Conservation (phyloP, 2,797 vertebrate genomes). For the Gorsachius magnificus region DNA sequence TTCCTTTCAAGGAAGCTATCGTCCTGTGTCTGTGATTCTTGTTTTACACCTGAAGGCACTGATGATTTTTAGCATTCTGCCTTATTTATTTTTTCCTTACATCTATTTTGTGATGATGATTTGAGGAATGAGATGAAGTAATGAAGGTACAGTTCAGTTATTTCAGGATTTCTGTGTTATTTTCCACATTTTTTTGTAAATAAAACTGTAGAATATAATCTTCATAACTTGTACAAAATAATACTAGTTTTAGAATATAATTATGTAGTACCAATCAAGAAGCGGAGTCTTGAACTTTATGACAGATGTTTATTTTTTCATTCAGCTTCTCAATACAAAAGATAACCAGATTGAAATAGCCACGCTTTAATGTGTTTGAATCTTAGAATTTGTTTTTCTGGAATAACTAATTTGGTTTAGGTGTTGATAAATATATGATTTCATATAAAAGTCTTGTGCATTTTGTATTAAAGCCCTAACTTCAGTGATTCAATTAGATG, state of each 20-base stretch:
- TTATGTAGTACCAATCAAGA: neutral
- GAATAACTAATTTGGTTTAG: neutral
- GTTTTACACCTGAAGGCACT: neutral
- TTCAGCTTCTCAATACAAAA: neutral
- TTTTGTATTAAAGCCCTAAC: neutral
- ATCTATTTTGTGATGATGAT: neutral
- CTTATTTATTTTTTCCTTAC: neutral
- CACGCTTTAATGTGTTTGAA: neutral
- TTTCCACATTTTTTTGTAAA: neutral
- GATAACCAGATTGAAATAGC: neutral
- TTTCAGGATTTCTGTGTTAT: neutral
- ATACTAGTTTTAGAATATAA: neutral
- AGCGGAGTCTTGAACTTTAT: neutral
- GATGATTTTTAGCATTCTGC: neutral
- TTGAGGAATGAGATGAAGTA: neutral
- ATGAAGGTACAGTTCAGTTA: neutral
- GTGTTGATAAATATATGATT: neutral
- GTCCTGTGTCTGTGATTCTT: no score
- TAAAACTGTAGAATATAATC: neutral
- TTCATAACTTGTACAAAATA: neutral
- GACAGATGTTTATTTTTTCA: neutral
- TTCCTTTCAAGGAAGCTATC: neutral
- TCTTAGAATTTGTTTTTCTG: neutral
- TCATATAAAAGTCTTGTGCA: neutral
- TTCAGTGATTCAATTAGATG: neutral